phyloP scores from a whole-genome alignment of 2,797 vertebrate genomes.

The Meriones psammophilus region DNA sequence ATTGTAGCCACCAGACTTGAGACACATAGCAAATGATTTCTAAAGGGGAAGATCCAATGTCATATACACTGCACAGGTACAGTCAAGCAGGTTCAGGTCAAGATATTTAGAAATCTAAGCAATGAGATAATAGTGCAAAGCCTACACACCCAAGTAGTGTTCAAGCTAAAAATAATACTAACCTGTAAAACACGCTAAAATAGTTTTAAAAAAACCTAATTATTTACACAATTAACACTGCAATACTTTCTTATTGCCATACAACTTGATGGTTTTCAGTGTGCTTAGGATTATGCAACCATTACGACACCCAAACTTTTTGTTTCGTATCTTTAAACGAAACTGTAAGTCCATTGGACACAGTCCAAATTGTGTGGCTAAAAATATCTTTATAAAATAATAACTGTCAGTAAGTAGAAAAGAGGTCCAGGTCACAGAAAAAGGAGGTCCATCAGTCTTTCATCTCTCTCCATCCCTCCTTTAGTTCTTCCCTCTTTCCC shows the following conservation, averaged over 20 bases:
- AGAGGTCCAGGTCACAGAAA: slow-evolving; percentile 64
- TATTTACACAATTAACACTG: slow-evolving; percentile 23
- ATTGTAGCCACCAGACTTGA: slow-evolving; percentile 54
- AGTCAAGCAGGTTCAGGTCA: neutral
- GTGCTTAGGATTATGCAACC: neutral
- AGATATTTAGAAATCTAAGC: slow-evolving; percentile 52
- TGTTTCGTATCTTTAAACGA: neutral
- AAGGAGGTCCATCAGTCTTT: slow-evolving; percentile 77
- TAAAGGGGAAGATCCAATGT: slow-evolving; percentile 35
- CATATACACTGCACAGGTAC: neutral
- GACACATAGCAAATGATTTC: slow-evolving; percentile 39
- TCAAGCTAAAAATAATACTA: slow-evolving; percentile 59
- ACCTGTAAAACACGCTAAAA: slow-evolving; percentile 34
- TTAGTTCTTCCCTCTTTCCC: too few species aligned
- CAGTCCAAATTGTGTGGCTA: slow-evolving; percentile 88
- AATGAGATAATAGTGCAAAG: slow-evolving; percentile 39
- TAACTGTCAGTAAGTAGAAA: slow-evolving; percentile 84
- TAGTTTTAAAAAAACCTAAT: slow-evolving; percentile 23
- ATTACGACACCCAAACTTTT: neutral
- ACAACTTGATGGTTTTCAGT: neutral
- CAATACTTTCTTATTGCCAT: slow-evolving; percentile 45
- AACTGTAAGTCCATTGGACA: slow-evolving; percentile 90
- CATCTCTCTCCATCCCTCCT: neutral
- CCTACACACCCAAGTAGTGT: neutral
- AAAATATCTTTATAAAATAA: slow-evolving; percentile 92